Evolutionary conservation across 30 jellyfish, hydroid and myxozoan species (phyloP), one percentile per base, ranked within the genome.

Genomic region (Mastigias papua): DNA sequence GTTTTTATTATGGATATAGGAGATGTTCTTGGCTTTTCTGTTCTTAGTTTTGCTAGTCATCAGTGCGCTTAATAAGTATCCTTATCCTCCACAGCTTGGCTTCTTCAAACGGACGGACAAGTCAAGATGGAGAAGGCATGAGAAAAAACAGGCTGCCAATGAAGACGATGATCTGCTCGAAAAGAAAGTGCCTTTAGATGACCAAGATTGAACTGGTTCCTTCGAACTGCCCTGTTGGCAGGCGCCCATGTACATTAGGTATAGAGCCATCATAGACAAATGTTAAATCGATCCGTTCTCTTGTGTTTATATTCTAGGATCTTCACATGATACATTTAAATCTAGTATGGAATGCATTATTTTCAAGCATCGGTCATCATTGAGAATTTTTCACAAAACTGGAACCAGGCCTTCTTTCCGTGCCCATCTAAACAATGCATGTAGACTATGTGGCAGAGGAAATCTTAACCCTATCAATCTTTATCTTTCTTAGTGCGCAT

Each of bases 21-120:
- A n/a, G n/a, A n/a, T n/a, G n/a, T n/a, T n/a, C n/a, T n/a, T n/a
- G n/a, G n/a, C n/a, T 64, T 63, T 35, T n/a, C n/a, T n/a, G n/a
- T n/a, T n/a, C n/a, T n/a, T n/a, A n/a, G n/a, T n/a, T n/a, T n/a
- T n/a, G n/a, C n/a, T n/a, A n/a, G n/a, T n/a, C n/a, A n/a, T n/a
- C n/a, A n/a, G n/a, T n/a, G n/a, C n/a, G n/a, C n/a, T n/a, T n/a
- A n/a, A n/a, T n/a, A n/a, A n/a, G n/a, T n/a, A 42, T 67, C 19
- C 23, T 6, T 67, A 32, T 81, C 78, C 50, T 64, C 32, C 23
- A 15, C 48, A 92, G 98, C 92, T 92, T 58, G 98, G 98, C 11
- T 92, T 92, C 88, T 92, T 92, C 93, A 92, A 86, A 80, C 86
- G 98, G 30, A 48, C 75, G 2, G 86, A 81, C 69, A 84, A 76